A percentile compares a stretch with the other conserved stretches of the same genome.
phyloP scores from a whole-genome alignment of 1,140 invertebrate species.

The Scaptomyza hsui region DNA sequence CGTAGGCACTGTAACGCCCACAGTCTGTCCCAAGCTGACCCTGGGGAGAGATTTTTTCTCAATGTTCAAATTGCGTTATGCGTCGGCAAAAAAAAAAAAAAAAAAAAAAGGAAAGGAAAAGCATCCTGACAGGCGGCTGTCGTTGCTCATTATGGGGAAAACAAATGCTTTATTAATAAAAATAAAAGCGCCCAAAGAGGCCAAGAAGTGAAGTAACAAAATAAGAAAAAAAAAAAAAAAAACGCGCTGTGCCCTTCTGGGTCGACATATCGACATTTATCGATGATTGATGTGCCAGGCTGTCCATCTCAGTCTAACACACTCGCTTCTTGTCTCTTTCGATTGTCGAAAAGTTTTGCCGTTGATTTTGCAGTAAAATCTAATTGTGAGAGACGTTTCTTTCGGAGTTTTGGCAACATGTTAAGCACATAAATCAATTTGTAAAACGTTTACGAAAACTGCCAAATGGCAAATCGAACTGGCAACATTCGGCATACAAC shows the following conservation, averaged over 20 bases:
- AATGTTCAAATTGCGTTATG: conserved; percentile 30
- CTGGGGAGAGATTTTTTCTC: conserved; percentile 53
- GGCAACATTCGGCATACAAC: conserved; percentile 50
- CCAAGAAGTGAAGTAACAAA: conserved; percentile 57
- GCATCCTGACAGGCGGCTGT: conserved; percentile 71
- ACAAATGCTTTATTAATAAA: conserved; percentile 81
- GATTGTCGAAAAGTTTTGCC: conserved; percentile 52
- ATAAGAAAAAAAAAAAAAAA: conserved; percentile 4
- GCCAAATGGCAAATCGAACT: conserved; percentile 68
- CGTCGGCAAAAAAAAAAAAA: conserved; percentile 12
- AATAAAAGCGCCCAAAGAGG: conserved; percentile 52
- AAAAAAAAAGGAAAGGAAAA: neutral
- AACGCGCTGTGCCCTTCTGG: conserved; percentile 2
- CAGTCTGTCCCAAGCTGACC: conserved; percentile 32
- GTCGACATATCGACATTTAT: conserved; percentile 67
- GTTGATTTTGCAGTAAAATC: conserved; percentile 67
- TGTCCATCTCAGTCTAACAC: neutral
- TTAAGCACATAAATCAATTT: conserved; percentile 82
- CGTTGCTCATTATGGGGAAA: conserved; percentile 76
- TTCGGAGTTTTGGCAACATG: conserved; percentile 60
- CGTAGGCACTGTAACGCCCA: conserved; percentile 3
- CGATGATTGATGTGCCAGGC: conserved; percentile 70
- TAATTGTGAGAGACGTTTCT: conserved; percentile 59
- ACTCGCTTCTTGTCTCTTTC: neutral
- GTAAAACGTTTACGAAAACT: conserved; percentile 74